A percentile compares a stretch with the other conserved stretches of the same genome.
Conservation (phyloP, 2,888 invertebrate genomes). For the Tetragonula carbonaria region DNA sequence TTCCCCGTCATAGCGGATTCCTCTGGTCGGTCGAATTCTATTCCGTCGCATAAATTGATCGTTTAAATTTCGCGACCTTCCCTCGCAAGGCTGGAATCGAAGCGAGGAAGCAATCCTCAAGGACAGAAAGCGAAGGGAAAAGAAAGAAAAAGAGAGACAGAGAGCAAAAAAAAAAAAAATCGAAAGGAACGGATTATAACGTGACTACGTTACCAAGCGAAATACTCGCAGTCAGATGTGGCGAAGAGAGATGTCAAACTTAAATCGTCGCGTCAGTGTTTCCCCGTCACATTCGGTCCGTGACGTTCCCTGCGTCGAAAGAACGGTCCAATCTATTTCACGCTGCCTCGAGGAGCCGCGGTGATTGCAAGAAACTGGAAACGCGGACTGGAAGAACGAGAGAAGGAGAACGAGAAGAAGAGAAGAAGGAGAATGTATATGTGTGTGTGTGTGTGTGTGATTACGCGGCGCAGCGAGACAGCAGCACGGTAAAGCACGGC, state of each 20-base stretch:
- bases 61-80: slow-evolving; percentile 29
- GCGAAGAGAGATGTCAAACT: slow-evolving; percentile 14
- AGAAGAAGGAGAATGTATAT: background rate
- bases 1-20: slow-evolving; percentile 51
- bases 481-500: slow-evolving; percentile 8
- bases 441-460: slow-evolving; percentile 15
- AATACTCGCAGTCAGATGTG: too few relatives aligned
- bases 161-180: too few relatives aligned
- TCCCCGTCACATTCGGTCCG: background rate
- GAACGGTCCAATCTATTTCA: slow-evolving; percentile 6
- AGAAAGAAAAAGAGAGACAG: too few relatives aligned
- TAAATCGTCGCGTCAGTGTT: slow-evolving; percentile 18
- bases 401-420: background rate
- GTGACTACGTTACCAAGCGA: background rate
- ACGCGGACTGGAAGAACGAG: background rate
- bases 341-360: slow-evolving; percentile 1
- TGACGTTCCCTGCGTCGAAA: background rate
- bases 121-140: background rate
- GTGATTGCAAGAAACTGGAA: slow-evolving; percentile 41
- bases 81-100: too few relatives aligned
- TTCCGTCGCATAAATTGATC: slow-evolving; percentile 44
- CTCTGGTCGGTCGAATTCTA: slow-evolving; percentile 44
- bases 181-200: background rate
- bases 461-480: slow-evolving; percentile 32
- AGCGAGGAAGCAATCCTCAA: background rate